phyloP scores from a whole-genome alignment of 2,888 invertebrate genomes.

The Luperina testacea region DNA sequence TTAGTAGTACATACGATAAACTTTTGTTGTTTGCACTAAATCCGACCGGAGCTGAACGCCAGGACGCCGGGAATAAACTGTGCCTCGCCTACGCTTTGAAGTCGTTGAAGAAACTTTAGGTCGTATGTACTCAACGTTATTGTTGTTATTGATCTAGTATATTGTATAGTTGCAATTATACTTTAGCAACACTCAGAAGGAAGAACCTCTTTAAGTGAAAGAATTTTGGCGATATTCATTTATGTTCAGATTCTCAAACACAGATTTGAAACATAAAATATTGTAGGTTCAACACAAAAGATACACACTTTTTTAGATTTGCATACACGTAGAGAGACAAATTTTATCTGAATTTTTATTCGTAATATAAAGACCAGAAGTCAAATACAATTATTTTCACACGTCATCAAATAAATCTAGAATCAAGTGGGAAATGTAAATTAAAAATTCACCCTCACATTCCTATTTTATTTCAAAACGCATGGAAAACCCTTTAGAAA shows the following conservation, averaged over 20 bases:
- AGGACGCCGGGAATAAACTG: constrained; percentile 70
- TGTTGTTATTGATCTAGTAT: constrained; percentile 12
- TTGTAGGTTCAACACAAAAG: not conserved
- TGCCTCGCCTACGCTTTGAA: constrained; percentile 67
- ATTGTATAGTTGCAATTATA: not conserved
- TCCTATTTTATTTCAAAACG: constrained; percentile 49
- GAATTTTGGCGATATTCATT: not conserved
- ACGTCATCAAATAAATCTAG: constrained; percentile 25
- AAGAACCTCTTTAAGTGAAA: not conserved
- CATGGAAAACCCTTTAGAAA: constrained; percentile 59
- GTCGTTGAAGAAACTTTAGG: constrained; percentile 42
- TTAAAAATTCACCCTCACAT: constrained; percentile 51
- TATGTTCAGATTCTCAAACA: not conserved
- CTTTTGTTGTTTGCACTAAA: constrained; percentile 84
- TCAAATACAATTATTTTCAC: constrained; percentile 8
- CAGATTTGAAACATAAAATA: not conserved
- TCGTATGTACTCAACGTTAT: not conserved
- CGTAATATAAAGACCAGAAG: not conserved
- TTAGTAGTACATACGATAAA: constrained; percentile 86
- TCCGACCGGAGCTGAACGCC: constrained; percentile 72
- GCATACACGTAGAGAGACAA: not conserved
- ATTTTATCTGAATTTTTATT: not conserved
- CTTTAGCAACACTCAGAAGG: not conserved
- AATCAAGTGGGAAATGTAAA: constrained; percentile 39
- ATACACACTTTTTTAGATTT: not conserved